Evolutionary conservation across 2,113 vertebrate species (phyloP).

Genomic region (Rhinopomastus cyanomelas): DNA sequence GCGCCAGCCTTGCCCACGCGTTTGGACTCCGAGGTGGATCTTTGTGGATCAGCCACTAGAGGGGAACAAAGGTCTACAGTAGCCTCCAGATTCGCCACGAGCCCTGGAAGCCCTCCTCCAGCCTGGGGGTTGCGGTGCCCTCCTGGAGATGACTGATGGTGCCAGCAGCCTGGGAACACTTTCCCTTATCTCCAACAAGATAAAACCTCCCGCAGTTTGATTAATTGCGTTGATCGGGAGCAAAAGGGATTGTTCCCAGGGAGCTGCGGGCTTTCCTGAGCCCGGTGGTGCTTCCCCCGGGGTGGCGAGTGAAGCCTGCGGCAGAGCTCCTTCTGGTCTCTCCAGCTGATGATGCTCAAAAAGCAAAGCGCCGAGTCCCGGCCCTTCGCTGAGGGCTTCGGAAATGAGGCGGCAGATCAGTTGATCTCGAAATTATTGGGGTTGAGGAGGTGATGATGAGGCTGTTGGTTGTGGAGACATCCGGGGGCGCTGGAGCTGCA

Average conservation of each 20-base stretch:
- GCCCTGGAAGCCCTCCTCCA: not conserved
- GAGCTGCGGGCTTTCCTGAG: not conserved
- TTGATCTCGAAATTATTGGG: not conserved
- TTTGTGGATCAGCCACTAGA: conserved; percentile 27
- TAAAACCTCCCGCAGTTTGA: not conserved
- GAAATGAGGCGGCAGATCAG: not conserved
- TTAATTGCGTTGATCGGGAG: not conserved
- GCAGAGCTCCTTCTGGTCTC: not conserved
- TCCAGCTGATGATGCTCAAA: not conserved
- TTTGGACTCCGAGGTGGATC: not conserved
- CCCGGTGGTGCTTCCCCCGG: too few relatives aligned
- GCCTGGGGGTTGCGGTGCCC: not conserved
- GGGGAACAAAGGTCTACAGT: conserved; percentile 35
- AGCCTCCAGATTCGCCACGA: not conserved
- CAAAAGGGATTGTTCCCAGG: not conserved
- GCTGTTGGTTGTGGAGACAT: conserved; percentile 21
- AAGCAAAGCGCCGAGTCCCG: not conserved
- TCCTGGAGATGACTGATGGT: not conserved
- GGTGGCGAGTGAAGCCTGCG: not conserved
- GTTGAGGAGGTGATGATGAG: not conserved
- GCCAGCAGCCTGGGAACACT: not conserved
- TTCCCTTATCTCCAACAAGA: not conserved
- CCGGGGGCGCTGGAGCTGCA: conserved; percentile 4
- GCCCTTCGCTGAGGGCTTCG: not conserved
- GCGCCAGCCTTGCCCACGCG: not conserved